Conservation (phyloP, 2,888 invertebrate genomes). For the Tachina lurida region DNA sequence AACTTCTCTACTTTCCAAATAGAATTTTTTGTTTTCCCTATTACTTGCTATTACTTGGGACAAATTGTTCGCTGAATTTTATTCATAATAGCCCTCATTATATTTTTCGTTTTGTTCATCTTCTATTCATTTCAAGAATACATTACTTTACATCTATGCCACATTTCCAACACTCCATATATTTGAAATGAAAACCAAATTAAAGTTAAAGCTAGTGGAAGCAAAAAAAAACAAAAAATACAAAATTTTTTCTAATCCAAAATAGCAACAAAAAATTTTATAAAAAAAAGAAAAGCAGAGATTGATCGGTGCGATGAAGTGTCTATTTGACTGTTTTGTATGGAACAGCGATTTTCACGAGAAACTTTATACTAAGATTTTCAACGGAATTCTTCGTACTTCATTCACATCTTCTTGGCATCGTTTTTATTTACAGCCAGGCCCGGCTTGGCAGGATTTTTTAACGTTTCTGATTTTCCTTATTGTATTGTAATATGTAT, state of each 20-base stretch:
- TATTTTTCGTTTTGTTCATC: too few relatives aligned
- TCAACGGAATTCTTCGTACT: conserved; percentile 66
- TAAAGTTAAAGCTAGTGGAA: conserved; percentile 41
- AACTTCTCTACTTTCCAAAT: too few relatives aligned
- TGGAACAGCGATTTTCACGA: conserved; percentile 67
- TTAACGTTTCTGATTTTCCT: conserved; percentile 53
- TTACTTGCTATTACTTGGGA: too few relatives aligned
- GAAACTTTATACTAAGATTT: conserved; percentile 67
- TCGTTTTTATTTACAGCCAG: conserved; percentile 2
- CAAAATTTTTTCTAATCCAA: conserved; percentile 53
- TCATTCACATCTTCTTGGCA: conserved; percentile 21
- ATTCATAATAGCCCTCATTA: too few relatives aligned
- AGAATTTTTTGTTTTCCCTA: too few relatives aligned
- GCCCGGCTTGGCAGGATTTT: conserved; percentile 47
- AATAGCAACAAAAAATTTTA: conserved; percentile 37
- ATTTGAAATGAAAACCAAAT: conserved; percentile 59
- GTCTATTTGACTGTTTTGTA: conserved; percentile 71
- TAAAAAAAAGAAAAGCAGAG: conserved; percentile 57
- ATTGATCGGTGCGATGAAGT: conserved; percentile 72
- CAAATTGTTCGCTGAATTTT: too few relatives aligned
- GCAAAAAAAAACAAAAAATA: conserved; percentile 8
- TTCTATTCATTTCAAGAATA: background rate
- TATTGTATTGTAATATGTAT: conserved; percentile 44
- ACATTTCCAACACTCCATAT: conserved; percentile 38
- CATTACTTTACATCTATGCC: conserved; percentile 2